These are phyloP conservation scores for Tympanoctomys barrerae DNA, from an alignment of 2,797 vertebrate genomes.

Conservation along the genomic window DNA sequence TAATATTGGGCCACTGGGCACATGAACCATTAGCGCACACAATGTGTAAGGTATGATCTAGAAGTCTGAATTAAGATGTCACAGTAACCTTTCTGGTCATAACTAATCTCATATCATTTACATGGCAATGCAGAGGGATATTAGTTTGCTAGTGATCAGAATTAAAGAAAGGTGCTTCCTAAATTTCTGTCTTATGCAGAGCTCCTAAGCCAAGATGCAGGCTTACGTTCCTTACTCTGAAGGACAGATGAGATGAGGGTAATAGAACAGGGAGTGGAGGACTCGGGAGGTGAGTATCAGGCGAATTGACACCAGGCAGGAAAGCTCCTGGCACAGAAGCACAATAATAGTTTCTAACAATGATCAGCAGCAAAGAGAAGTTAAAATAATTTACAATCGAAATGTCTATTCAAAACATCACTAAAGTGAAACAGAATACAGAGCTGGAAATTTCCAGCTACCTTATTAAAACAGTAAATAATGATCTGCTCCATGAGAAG, in stretches of 20 bases:
- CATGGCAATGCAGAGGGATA: too few species aligned
- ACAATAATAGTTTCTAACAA: slow-evolving; percentile 78
- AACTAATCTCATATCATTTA: background rate
- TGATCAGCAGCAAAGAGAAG: slow-evolving; percentile 70
- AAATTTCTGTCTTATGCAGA: background rate
- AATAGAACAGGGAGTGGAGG: slow-evolving; percentile 18
- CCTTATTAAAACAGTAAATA: slow-evolving; percentile 78
- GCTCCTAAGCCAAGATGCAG: background rate
- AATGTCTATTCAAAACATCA: slow-evolving; percentile 70
- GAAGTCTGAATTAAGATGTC: background rate
- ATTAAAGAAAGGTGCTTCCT: background rate
- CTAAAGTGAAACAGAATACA: slow-evolving; percentile 57
- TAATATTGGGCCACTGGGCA: background rate
- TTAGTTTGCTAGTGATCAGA: background rate
- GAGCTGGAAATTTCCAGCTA: slow-evolving; percentile 53
- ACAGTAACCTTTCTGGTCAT: background rate
- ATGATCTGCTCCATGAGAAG: slow-evolving; percentile 63
- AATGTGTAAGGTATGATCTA: background rate
- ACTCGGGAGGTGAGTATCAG: slow-evolving; percentile 43
- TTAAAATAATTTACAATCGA: slow-evolving; percentile 78
- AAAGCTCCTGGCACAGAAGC: slow-evolving; percentile 54
- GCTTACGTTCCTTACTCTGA: background rate
- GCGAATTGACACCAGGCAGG: slow-evolving; percentile 64
- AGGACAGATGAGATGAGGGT: background rate
- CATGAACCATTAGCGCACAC: background rate